Conservation (phyloP, 1,140 invertebrate genomes). For the Reticulitermes speratus region DNA sequence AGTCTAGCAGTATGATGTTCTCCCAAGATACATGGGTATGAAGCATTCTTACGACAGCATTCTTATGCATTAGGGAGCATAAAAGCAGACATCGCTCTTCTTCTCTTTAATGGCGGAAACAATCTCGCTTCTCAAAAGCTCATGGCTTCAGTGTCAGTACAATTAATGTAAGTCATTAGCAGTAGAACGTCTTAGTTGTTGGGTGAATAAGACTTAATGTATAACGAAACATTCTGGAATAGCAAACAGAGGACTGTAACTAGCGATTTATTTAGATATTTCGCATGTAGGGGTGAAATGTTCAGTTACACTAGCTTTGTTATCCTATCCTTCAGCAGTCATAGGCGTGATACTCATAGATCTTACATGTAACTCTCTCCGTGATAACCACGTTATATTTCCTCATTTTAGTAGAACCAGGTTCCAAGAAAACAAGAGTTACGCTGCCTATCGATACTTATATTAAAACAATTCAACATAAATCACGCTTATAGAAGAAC, state of each 20-base stretch:
- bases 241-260: background rate
- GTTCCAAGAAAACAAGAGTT: background rate
- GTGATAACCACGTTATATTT: background rate
- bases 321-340: background rate
- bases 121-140: background rate
- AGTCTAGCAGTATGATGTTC: too few species aligned
- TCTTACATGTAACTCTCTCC: background rate
- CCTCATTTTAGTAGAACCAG: background rate
- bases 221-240: background rate
- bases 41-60: background rate
- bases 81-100: background rate
- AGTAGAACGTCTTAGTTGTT: background rate
- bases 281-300: background rate
- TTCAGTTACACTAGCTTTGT: background rate
- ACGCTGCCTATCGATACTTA: too few species aligned
- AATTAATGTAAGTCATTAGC: conserved; percentile 13
- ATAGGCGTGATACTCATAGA: background rate
- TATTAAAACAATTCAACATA: too few species aligned
- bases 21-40: too few species aligned
- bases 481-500: too few species aligned
- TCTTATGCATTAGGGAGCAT: background rate
- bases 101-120: background rate
- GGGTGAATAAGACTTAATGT: background rate
- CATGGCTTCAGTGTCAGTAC: background rate
- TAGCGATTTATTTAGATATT: background rate